phyloP scores from a whole-genome alignment of 2,888 invertebrate species.

The Suillia variegata region DNA sequence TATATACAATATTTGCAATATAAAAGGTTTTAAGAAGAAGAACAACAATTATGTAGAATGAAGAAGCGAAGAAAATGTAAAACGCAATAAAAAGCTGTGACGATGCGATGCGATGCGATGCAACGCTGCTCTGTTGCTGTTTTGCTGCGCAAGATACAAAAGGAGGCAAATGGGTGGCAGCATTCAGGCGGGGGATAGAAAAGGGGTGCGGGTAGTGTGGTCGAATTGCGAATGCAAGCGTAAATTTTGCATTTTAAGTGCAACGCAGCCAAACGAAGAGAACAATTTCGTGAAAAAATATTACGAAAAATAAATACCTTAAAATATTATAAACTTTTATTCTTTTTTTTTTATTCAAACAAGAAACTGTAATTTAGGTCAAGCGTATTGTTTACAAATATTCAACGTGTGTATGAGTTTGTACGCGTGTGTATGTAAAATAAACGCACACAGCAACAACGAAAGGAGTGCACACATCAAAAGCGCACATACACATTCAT shows the following conservation, averaged over 20 bases:
- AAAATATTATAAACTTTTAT: conserved; percentile 23
- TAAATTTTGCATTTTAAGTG: background rate
- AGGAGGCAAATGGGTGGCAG: too few relatives aligned
- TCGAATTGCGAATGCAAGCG: background rate
- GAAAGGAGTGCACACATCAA: background rate
- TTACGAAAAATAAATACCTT: conserved; percentile 9
- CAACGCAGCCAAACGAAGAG: background rate
- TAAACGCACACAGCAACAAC: conserved; percentile 1
- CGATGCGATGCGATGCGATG: too few relatives aligned
- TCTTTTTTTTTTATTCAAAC: conserved; percentile 36
- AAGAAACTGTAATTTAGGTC: conserved; percentile 57
- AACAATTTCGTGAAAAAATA: background rate
- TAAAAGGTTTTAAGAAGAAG: too few relatives aligned
- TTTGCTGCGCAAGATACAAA: too few relatives aligned
- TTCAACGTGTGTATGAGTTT: conserved; percentile 35
- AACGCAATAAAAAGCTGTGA: too few relatives aligned
- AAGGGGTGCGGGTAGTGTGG: too few relatives aligned
- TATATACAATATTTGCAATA: too few relatives aligned
- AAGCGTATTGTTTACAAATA: conserved; percentile 61
- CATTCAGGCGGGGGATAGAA: too few relatives aligned
- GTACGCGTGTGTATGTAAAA: conserved; percentile 12
- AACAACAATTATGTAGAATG: too few relatives aligned
- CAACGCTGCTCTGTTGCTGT: too few relatives aligned
- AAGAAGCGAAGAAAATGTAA: too few relatives aligned
- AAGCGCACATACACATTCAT: too few relatives aligned